Base-by-base conservation (phyloP, 2,888 invertebrate species). In the Drosophila antonietae region DNA sequence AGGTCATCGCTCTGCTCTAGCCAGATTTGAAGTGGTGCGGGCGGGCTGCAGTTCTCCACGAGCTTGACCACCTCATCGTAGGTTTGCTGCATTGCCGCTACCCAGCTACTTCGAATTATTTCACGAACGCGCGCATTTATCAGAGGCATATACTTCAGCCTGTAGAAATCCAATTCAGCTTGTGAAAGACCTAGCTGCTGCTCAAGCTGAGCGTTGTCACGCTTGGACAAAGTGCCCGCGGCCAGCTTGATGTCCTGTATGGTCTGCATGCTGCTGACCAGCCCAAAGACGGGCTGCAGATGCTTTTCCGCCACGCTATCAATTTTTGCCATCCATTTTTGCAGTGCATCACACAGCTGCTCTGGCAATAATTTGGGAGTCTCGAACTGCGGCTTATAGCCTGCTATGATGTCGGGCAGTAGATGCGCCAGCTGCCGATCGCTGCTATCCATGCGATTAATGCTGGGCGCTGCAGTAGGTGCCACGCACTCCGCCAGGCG, bases 181-280 rank as follows among this genome's bases (percentile, higher is more conserved):
- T 92, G 91, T 3, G 94, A 93, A n/a, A 96, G 93, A 65, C 94
- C 93, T 0, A 96, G 93, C 5, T 95, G 94, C 15, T 93, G 91
- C 90, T 95, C 96, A 47, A 96, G 94, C 12, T 92, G 90, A 5
- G 93, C 92, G 95, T 96, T 96, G 83, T 95, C 95, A 46, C 93
- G 89, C 0, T 95, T 95, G 3, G 94, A 93, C 83, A 95, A 95
- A 37, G 95, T 94, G 59, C 95, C 94, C 0, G 96, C 95, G 81
- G 96, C 95, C 81, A 95, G 95, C 59, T 96, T 93, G 61, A 96
- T 95, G 66, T 95, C 95, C 81, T 96, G 95, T 70, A 97, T 93
- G 1, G 95, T 95, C 91, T 95, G 95, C 60, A 96, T 94, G 56
- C 95, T 95, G 4, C 95, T 94, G 5, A 97, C 94, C 58, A 96